A percentile compares a stretch with the other conserved stretches of the same genome.
Evolutionary conservation across 2,113 vertebrate species (phyloP).

Genomic region (Elephantulus edwardii): DNA sequence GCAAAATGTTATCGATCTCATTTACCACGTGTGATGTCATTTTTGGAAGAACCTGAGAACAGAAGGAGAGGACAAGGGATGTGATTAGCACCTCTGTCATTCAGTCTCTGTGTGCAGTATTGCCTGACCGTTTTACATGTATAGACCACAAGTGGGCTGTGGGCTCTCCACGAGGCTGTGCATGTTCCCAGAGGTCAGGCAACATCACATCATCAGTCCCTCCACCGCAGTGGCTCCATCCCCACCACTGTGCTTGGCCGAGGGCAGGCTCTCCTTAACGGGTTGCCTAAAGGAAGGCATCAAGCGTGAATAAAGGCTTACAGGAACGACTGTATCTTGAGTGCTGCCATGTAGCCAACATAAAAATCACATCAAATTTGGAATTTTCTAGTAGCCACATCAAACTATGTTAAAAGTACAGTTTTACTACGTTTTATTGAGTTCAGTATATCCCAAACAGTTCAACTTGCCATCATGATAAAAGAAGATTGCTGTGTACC

Average conservation of each 20-base stretch:
- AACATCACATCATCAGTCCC: no score
- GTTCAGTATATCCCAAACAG: not conserved
- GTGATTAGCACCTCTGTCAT: not conserved
- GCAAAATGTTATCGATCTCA: conserved; percentile 96
- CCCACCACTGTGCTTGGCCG: not conserved
- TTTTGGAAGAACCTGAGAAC: conserved; percentile 95
- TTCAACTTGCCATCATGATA: not conserved
- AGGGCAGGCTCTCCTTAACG: not conserved
- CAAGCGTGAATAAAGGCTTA: not conserved
- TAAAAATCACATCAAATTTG: not conserved
- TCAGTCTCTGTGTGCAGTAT: not conserved
- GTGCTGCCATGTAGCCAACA: not conserved
- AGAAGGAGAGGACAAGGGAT: not conserved
- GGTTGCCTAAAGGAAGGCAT: not conserved
- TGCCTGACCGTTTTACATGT: not conserved
- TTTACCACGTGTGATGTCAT: conserved; percentile 96
- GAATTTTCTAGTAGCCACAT: not conserved
- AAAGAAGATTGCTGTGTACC: not conserved
- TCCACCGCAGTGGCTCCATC: no score
- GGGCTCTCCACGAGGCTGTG: not conserved
- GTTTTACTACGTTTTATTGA: not conserved
- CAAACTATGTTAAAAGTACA: not conserved
- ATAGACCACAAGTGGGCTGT: not conserved
- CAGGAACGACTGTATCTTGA: not conserved
- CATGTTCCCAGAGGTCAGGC: not conserved